Conservation (phyloP, 2,888 invertebrate species). For the Merodon equestris region DNA sequence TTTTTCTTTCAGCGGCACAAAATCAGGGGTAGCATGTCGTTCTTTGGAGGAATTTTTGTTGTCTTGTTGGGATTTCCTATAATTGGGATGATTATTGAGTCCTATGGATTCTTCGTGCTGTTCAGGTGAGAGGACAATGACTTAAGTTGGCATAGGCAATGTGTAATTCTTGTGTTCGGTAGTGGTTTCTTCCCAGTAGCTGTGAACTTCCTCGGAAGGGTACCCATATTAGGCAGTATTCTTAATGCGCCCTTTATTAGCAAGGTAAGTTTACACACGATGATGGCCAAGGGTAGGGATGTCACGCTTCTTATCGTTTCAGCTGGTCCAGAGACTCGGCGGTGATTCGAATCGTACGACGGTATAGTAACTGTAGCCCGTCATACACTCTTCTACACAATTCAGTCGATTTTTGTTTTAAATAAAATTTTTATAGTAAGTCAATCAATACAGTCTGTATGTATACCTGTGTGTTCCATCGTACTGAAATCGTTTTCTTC, state of each 20-base stretch:
- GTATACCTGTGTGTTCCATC: constrained; percentile 29
- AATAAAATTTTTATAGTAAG: constrained; percentile 70
- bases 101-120: constrained; percentile 94
- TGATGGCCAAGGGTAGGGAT: no score
- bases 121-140: constrained; percentile 83
- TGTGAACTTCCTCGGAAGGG: constrained; percentile 94
- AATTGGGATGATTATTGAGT: constrained; percentile 96
- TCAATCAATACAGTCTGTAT: constrained; percentile 45
- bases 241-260: constrained; percentile 94
- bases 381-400: constrained; percentile 23
- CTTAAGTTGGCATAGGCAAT: background rate
- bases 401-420: constrained; percentile 68
- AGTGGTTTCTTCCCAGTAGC: constrained; percentile 99
- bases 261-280: constrained; percentile 81
- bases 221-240: constrained; percentile 93
- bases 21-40: constrained; percentile 91
- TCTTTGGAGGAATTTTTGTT: constrained; percentile 94
- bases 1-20: constrained; percentile 99
- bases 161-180: constrained; percentile 70
- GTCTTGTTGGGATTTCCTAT: constrained; percentile 98
- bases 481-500: constrained; percentile 32
- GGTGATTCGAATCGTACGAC: constrained; percentile 90
- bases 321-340: constrained; percentile 89
- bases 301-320: constrained; percentile 73
- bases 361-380: constrained; percentile 81